Evolutionary conservation across 1,140 invertebrate genomes (phyloP).

Genomic region (Coboldia fuscipes): DNA sequence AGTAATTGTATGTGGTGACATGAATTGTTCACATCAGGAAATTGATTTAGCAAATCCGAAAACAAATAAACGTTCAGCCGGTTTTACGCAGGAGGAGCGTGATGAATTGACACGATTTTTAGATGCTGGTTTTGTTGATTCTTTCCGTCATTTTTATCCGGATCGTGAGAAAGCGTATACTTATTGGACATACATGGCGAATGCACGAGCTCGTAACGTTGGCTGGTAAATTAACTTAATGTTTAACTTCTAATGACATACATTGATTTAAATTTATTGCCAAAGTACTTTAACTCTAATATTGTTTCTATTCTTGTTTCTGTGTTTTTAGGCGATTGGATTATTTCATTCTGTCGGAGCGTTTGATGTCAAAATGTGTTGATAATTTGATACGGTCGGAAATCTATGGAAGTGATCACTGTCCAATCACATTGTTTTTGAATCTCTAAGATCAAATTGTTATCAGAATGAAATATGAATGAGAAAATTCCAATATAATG

Average conservation of each 20-base stretch:
- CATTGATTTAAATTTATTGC: not conserved
- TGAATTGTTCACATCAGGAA: constrained; percentile 92
- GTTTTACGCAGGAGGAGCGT: constrained; percentile 87
- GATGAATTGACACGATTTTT: constrained; percentile 75
- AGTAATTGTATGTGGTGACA: constrained; percentile 85
- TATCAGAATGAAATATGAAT: not conserved
- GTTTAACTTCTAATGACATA: not conserved
- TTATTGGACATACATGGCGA: constrained; percentile 49
- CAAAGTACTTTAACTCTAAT: too few relatives aligned
- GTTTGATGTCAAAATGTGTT: constrained; percentile 50
- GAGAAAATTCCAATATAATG: not conserved
- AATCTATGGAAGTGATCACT: constrained; percentile 74
- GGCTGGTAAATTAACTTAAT: constrained; percentile 52
- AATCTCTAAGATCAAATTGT: constrained; percentile 27
- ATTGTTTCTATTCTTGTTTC: constrained; percentile 2
- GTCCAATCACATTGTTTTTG: constrained; percentile 54
- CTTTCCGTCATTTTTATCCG: constrained; percentile 75
- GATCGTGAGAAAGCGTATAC: constrained; percentile 68
- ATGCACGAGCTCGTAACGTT: constrained; percentile 59
- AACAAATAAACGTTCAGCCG: constrained; percentile 78
- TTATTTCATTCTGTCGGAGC: constrained; percentile 78
- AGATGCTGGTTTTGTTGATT: constrained; percentile 61
- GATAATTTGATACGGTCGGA: constrained; percentile 55
- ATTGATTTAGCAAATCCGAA: constrained; percentile 93
- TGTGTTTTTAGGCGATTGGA: constrained; percentile 64